Conservation (phyloP, 2,888 invertebrate species). For the Reticulitermes lucifugus region DNA sequence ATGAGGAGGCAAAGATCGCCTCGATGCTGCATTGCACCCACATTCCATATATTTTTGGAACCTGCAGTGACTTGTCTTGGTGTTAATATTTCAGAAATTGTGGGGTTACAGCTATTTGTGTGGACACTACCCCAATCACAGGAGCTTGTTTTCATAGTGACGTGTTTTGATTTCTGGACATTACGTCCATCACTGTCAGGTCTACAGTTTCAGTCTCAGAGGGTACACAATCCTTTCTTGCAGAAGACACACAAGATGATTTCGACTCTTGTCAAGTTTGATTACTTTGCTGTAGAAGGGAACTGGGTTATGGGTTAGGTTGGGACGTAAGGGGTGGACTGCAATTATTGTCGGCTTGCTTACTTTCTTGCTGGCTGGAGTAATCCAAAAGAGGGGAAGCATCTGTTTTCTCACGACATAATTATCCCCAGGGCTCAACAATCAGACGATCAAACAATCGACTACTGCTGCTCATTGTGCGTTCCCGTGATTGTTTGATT, state of each 20-base stretch:
- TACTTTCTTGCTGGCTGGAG: slow-evolving; percentile 24
- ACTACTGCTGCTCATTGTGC: slow-evolving; percentile 3
- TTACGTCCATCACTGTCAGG: neutral
- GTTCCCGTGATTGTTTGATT: slow-evolving; percentile 27
- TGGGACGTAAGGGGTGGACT: slow-evolving; percentile 7
- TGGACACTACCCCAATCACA: no score
- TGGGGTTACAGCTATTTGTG: no score
- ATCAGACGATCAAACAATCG: slow-evolving; percentile 26
- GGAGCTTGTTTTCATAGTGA: no score
- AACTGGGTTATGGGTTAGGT: slow-evolving; percentile 6
- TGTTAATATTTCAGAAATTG: no score
- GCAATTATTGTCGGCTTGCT: slow-evolving; percentile 28
- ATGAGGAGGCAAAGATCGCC: no score
- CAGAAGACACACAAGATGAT: slow-evolving; percentile 38
- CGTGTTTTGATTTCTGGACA: no score
- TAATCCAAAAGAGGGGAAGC: slow-evolving; percentile 40
- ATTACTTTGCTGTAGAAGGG: slow-evolving; percentile 45
- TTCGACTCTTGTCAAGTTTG: slow-evolving; percentile 45
- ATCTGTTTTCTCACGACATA: slow-evolving; percentile 51
- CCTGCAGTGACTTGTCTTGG: no score
- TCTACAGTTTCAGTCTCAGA: neutral
- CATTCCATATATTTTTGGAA: no score
- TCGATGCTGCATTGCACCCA: no score
- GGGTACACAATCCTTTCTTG: slow-evolving; percentile 36
- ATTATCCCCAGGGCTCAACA: slow-evolving; percentile 38